Base-by-base conservation (phyloP, 2,113 vertebrate genomes). In the Mormyrus iriodes region DNA sequence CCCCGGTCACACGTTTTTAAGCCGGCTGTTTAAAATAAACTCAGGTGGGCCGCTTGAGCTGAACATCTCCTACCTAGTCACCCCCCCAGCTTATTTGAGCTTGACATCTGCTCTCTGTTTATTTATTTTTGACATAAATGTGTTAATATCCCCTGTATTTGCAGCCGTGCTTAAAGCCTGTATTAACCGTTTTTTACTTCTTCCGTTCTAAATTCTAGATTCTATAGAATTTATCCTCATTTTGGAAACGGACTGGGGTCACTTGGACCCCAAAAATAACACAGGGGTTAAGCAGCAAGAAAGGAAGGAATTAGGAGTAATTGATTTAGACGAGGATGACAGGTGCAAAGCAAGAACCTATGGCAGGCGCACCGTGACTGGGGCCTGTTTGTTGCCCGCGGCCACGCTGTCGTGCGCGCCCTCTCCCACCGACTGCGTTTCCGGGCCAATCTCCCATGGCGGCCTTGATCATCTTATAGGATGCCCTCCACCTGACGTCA, bases 381-480 rank as follows among this genome's bases (percentile, higher is more conserved):
- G 4, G 27, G 27, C 12, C 27, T n/a, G 55, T 8, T n/a, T 21
- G 55, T 2, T 3, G 55, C 55, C 55, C 24, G 5, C 1, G 2
- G 7, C 58, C 58, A 10, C 9, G 58, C 58, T 24, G 8, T 27
- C 0, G 9, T 27, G 31, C 3, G 8, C 17, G 17, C 42, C 27
- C 58, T 35, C 79, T 31, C 42, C 89, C 69, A 89, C 79, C 79
- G 90, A 48, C 86, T 53, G 91, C 92, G 91, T 73, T 93, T 52
- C 91, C 85, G 90, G 73, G n/a, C 90, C 27, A 88, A 79, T 27
- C 35, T 27, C 86, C 55, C 65, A 39, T 79, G 17, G 76, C 35
- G 58, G 42, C 65, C 76, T n/a, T 15, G 90, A 87, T 94, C 87
- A 9, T 84, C 84, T 95, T 94, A 93, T 92, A 90, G 86, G 90